Evolutionary conservation across 2,113 vertebrate genomes (phyloP), one percentile per base, ranked within the genome.

Genomic region (Riparia riparia): DNA sequence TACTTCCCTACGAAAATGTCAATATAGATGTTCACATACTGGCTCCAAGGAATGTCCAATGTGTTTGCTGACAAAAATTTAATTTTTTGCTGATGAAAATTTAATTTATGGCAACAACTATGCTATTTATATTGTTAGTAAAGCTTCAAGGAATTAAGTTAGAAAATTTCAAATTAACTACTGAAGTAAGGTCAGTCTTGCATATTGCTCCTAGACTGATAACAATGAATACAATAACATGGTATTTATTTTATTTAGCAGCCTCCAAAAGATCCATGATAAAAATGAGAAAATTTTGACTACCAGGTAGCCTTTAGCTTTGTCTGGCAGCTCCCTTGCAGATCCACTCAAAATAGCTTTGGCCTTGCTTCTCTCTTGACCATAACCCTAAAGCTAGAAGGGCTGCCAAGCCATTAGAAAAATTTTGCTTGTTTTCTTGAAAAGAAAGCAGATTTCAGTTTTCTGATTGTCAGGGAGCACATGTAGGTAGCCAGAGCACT

Each of bases 111-210:
- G 69, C 63, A 95, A 90, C 47, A 96, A 92, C 74, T 77, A 45
- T 10, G 63, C 53, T 66, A 60, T 96, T 96, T 82, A 61, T 31
- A 53, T 90, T 92, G 86, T 92, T 92, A 95, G 66, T 93, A 96
- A 93, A 95, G 39, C 25, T 68, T 70, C 82, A 95, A 95, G 65
- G 66, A 97, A 91, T 93, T 96, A 96, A 95, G 41, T 73, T 76
- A 83, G 44, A 74, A 68, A 82, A 96, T 95, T 89, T 96, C 74
- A 94, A 92, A 92, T 83, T 17, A 82, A 80, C 84, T 88, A 76
- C 83, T 68, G 63, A 66, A 39, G 71, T 90, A 93, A 60, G 83
- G 93, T 96, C 92, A 80, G 91, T 96, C 82, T 96, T 96, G 82
- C 63, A 50, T 91, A 79, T 77, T 76, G 39, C 64, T 97, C n/a